Evolutionary conservation across 2,888 invertebrate species (phyloP), one percentile per base, ranked within the genome.

Genomic region (Parnassius glacialis): DNA sequence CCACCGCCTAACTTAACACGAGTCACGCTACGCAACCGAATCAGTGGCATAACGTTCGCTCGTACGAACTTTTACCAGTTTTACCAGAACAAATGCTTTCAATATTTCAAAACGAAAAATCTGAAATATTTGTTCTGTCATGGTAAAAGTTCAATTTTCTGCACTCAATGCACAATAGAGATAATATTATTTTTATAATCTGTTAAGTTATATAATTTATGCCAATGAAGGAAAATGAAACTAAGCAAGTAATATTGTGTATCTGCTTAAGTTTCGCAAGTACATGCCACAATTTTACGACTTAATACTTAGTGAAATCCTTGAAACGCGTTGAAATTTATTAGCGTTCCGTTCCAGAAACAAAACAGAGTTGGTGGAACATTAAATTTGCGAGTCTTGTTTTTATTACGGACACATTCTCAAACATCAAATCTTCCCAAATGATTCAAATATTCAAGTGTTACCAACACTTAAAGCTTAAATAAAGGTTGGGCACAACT

Each of bases 1-100:
- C 84, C 74, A 68, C 78, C 80, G 75, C 68, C 67, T 69, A 65
- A 66, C 58, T 67, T 56, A 62, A 64, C 59, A 61, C 61, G 64
- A 66, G 65, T 65, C 67, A 66, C 67, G 66, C 66, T 66, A 57
- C 66, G 51, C 61, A 53, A 62, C 66, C 68, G 48, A 63, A 34
- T 43, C 20, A 55, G 55, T 56, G 59, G 25, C 52, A 57, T 54
- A 59, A 52, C 55, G 55, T 64, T 13, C 41, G 53, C 48, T 52
- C 52, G 55, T 44, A 47, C 50, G 52, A 58, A 61, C 58, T 61
- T 61, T 63, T 58, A 57, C 62, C 63, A 65, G 54, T 66, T 61
- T 68, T 66, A 53, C 61, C 34, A 34, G 34, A 34, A 34, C 34
- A 7, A 62, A 62, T 44, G 45, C 54, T 43, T 53, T 55, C 51